Evolutionary conservation across 1,140 invertebrate species (phyloP), one percentile per base, ranked within the genome.

Genomic region (Drosophila rhopaloa): DNA sequence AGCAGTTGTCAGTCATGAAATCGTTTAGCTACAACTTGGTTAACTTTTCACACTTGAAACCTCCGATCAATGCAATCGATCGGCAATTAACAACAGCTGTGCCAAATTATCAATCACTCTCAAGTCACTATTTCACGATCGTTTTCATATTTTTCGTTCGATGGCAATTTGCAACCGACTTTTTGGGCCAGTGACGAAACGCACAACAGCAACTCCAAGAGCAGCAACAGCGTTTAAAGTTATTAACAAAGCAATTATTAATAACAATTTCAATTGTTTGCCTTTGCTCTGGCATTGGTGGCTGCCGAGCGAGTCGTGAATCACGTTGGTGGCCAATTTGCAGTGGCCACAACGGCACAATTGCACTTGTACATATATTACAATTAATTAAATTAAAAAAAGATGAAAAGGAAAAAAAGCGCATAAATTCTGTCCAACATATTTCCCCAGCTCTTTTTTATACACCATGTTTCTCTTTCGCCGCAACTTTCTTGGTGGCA

Each of bases 191-290:
- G 73, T 82, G 75, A 83, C 80, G 79, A 82, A 82, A 82, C 59
- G 50, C 50, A 77, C 40, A 11, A 27, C 29, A 61, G 3, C 44
- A 35, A 7, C 27, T 5, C 46, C 53, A 32, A 79, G 54, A 74
- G 46, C 46, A 29, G 4, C 16, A 76, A 27, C 32, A 46, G 38
- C 79, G 46, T 70, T 84, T 83, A 79, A 79, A 83, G 71, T 84
- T 84, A 79, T 84, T 84, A 83, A 84, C 78, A 59, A 83, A 83
- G 80, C 80, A 83, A 83, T 83, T 83, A 84, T 84, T 75, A 84
- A 83, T 83, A 83, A 76, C 63, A 79, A 83, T 79, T 83, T 83
- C 80, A 78, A 83, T 83, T 78, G 80, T 83, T 83, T 41, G 62
- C 48, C 76, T 50, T 57, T 29, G 43, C 55, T 32, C 19, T 41